Percentiles rank a stretch among this genome's conserved stretches.
Evolutionary conservation across 2,113 vertebrate species (phyloP).

Genomic region (Phainopepla nitens): DNA sequence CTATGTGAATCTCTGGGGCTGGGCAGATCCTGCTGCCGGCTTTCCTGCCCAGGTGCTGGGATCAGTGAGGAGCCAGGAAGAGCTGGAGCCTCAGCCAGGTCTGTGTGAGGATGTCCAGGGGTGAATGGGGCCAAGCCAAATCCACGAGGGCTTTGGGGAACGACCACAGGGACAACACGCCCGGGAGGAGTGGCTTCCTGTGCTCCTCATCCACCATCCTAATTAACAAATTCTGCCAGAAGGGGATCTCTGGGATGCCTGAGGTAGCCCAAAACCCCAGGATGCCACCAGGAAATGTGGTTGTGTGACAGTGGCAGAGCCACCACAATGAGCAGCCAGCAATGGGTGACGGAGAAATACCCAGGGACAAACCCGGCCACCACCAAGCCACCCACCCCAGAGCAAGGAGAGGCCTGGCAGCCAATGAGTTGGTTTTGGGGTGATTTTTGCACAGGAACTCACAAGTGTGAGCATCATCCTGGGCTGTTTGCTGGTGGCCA

Average conservation of each 20-base stretch:
- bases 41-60: background rate
- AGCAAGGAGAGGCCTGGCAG: background rate
- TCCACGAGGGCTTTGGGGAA: background rate
- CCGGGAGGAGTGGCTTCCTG: rapidly evolving
- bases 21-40: background rate
- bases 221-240: rapidly evolving
- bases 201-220: background rate
- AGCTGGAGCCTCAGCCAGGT: background rate
- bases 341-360: background rate
- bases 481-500: background rate
- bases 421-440: too few relatives aligned
- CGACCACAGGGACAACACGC: background rate
- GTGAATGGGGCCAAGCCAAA: rapidly evolving
- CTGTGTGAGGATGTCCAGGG: background rate
- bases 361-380: rapidly evolving
- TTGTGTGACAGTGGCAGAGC: background rate
- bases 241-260: rapidly evolving
- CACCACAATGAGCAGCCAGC: rapidly evolving
- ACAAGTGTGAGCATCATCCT: background rate
- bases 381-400: rapidly evolving
- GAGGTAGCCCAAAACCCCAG: background rate
- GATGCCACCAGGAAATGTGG: background rate
- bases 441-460: background rate
- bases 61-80: background rate
- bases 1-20: background rate